phyloP scores from a whole-genome alignment of 2,888 invertebrate species.

The Lasioglossum oenotherae region DNA sequence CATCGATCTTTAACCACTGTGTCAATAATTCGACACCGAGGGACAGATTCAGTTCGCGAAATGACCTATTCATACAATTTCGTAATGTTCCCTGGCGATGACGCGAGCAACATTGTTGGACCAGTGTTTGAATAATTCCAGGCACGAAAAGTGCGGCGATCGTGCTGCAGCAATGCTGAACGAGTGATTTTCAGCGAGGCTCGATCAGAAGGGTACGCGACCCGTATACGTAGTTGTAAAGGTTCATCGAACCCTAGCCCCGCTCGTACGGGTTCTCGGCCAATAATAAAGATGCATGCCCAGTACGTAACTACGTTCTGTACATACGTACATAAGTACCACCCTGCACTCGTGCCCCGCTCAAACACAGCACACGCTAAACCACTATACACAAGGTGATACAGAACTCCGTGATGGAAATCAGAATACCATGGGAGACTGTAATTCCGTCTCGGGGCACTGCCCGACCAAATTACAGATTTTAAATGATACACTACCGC shows the following conservation, averaged over 20 bases:
- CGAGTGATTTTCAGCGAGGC: conserved; percentile 58
- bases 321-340: conserved; percentile 70
- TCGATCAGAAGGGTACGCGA: conserved; percentile 65
- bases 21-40: no score
- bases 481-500: background rate
- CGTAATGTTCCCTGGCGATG: background rate
- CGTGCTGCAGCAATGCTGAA: conserved; percentile 1
- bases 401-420: conserved; percentile 7
- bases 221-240: conserved; percentile 59
- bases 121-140: conserved; percentile 8
- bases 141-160: background rate
- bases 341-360: conserved; percentile 56
- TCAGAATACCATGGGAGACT: background rate
- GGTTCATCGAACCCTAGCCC: conserved; percentile 71
- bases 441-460: background rate
- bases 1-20: no score
- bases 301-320: conserved; percentile 72
- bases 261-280: conserved; percentile 69
- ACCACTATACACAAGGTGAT: conserved; percentile 20
- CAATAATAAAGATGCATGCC: conserved; percentile 76
- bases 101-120: background rate
- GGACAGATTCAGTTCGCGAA: background rate
- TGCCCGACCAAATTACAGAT: background rate
- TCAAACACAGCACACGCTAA: conserved; percentile 45
- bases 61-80: background rate